Percentiles rank a stretch among this genome's conserved stretches.
phyloP scores from a whole-genome alignment of 1,140 invertebrate species.

The Arion vulgaris region DNA sequence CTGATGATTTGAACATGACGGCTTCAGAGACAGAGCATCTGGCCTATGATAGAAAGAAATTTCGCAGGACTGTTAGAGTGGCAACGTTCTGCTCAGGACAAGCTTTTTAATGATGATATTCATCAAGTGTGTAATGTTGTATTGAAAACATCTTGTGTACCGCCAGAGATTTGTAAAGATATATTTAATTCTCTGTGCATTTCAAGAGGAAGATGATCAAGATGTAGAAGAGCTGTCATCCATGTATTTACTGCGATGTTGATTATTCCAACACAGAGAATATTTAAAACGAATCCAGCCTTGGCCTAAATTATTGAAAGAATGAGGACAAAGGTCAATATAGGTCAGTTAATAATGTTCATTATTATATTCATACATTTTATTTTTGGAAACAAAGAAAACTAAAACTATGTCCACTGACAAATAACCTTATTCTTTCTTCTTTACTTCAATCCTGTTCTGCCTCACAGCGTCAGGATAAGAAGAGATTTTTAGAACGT shows the following conservation, averaged over 20 bases:
- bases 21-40: no score
- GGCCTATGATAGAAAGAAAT: no score
- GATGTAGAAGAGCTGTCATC: conserved; percentile 61
- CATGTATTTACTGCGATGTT: conserved; percentile 81
- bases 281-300: conserved; percentile 84
- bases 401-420: no score
- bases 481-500: no score
- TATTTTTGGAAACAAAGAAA: not conserved
- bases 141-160: not conserved
- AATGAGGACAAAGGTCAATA: no score
- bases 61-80: no score
- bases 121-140: not conserved
- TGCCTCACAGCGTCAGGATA: no score
- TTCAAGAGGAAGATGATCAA: conserved; percentile 48
- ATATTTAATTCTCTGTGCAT: not conserved
- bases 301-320: conserved; percentile 72
- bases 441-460: no score
- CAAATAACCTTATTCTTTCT: not conserved
- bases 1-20: no score
- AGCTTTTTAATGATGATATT: no score
- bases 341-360: no score
- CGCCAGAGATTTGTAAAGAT: not conserved
- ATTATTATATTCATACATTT: not conserved
- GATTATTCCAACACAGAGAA: conserved; percentile 81
- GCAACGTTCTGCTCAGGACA: no score